phyloP scores from a whole-genome alignment of 2,113 vertebrate species.

The Hylia prasina region DNA sequence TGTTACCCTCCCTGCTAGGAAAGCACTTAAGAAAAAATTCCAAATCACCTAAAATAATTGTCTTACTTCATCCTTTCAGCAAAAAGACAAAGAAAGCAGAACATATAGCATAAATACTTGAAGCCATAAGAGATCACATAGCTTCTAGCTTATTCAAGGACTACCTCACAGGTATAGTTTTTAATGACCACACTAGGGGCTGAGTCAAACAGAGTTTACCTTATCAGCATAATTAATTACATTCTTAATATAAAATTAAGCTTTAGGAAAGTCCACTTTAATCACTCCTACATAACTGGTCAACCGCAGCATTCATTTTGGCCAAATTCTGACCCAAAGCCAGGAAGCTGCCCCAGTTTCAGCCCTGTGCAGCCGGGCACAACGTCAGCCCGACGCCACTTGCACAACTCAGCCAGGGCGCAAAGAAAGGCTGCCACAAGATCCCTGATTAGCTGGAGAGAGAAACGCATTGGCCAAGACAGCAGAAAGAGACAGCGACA shows the following conservation, averaged over 20 bases:
- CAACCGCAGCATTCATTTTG: neutral
- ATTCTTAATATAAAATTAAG: neutral
- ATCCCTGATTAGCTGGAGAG: fast-evolving
- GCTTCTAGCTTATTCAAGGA: neutral
- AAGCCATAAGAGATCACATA: neutral
- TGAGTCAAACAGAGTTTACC: neutral
- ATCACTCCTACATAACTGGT: neutral
- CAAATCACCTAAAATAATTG: neutral
- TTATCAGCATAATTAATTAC: neutral
- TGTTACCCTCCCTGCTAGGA: neutral
- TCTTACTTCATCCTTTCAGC: neutral
- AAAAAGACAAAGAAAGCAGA: neutral
- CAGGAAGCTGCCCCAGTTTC: neutral
- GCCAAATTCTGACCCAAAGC: neutral
- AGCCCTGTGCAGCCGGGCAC: neutral
- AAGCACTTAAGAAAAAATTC: neutral
- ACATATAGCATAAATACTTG: neutral
- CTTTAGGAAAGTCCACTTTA: neutral
- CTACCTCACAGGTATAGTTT: neutral
- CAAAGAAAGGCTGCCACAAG: too few relatives aligned
- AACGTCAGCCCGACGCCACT: neutral
- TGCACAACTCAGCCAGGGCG: fast-evolving
- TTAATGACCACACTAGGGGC: neutral
- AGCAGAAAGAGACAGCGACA: neutral
- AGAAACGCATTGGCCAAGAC: fast-evolving